Base-by-base conservation (phyloP, 2,797 vertebrate genomes). In the Chaetodon trifasciatus region DNA sequence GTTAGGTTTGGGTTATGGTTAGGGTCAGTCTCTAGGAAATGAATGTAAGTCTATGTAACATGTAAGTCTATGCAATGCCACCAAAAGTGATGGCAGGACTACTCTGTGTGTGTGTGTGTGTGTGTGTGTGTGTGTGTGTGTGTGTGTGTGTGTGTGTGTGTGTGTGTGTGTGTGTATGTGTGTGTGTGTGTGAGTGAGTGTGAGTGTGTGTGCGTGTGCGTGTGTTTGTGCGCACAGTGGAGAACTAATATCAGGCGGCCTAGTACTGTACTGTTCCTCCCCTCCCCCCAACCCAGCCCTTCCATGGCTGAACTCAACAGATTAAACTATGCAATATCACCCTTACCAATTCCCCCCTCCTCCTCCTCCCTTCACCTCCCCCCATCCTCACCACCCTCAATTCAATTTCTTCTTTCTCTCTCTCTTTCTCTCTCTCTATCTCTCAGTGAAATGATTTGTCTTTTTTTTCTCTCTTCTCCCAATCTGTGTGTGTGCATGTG, bases 311-410 rank as follows among this genome's bases (percentile, higher is more conserved):
- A 93, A 91, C 91, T 94, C 91, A 94, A 94, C 92, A 95, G 93
- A 95, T 95, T 95, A 95, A 94, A 95, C 94, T 95, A 95, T 95
- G 92, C 94, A 95, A 95, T 94, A 95, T 93, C 93, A 94, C 92
- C 93, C 92, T 90, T 86, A 94, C 93, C 92, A 90, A 92, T 87
- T 89, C 92, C 87, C 88, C 88, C 78, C 84, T 76, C 85, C 76
- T 66, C 82, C 75, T 63, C 86, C 78, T 56, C 71, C 60, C 76
- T 42, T 68, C 66, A 44, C 74, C 76, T 49, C 74, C 79, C 88
- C 71, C 78, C 79, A 49, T 76, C 86, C 86, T 69, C 88, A 76
- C 76, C 86, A 69, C 79, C 89, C 89, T 79, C 92, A 90, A 90
- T 91, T 93, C 93, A 92, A 94, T 94, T 91, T 93, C 83, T 92